phyloP scores from a whole-genome alignment of 1,140 invertebrate genomes.

The Drosophila serrata region DNA sequence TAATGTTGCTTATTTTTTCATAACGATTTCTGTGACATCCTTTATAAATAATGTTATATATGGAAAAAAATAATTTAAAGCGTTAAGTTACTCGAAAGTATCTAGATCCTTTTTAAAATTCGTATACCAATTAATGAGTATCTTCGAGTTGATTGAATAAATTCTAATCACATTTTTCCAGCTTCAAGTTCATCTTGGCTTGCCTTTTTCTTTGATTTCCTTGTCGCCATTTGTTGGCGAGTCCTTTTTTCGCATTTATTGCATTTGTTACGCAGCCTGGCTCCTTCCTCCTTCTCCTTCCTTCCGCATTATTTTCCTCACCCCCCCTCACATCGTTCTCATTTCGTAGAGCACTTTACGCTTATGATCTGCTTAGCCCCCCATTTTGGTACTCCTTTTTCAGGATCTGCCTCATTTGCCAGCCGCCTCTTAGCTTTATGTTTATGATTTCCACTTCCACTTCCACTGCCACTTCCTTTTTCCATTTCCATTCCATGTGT shows the following conservation, averaged over 20 bases:
- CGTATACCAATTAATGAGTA: not conserved
- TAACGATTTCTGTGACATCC: no score
- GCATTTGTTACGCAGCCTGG: conserved; percentile 76
- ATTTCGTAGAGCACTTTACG: conserved; percentile 64
- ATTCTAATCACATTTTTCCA: conserved; percentile 8
- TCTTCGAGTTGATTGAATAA: not conserved
- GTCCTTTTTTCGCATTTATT: conserved; percentile 76
- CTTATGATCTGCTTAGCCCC: conserved; percentile 71
- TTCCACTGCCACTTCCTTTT: conserved; percentile 54
- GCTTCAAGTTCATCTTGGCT: not conserved
- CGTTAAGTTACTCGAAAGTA: no score
- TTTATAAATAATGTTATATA: no score
- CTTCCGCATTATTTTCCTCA: not conserved
- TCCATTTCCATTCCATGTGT: conserved; percentile 52
- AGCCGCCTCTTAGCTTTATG: conserved; percentile 75
- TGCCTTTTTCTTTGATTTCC: conserved; percentile 22
- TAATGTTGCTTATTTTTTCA: no score
- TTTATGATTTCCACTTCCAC: conserved; percentile 78
- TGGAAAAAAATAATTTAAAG: no score
- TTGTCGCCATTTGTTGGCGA: conserved; percentile 75
- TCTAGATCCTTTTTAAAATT: no score
- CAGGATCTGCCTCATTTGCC: conserved; percentile 70
- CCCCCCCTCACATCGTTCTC: not conserved
- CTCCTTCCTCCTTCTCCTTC: not conserved
- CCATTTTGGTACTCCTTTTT: conserved; percentile 11